Evolutionary conservation across 2,888 invertebrate genomes (phyloP).

Genomic region (Ryuthela nishihirai): DNA sequence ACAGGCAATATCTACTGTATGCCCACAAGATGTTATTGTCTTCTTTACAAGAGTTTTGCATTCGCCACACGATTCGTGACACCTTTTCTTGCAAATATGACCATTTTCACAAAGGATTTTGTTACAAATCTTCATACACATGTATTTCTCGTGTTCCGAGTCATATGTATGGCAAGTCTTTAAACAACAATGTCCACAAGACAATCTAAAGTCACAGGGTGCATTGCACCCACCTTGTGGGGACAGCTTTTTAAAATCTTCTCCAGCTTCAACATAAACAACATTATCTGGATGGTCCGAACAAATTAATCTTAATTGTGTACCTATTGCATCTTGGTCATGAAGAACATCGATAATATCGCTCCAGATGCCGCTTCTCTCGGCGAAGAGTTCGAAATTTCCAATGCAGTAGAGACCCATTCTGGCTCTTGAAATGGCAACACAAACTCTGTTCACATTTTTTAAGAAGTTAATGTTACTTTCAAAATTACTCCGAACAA

Average conservation of each 20-base stretch:
- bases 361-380: constrained; percentile 29
- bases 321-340: constrained; percentile 21
- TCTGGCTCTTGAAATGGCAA: constrained; percentile 41
- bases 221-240: constrained; percentile 46
- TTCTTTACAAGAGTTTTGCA: constrained; percentile 13
- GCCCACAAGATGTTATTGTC: constrained; percentile 31
- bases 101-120: constrained; percentile 7
- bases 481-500: constrained; percentile 44
- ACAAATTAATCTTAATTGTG: constrained; percentile 24
- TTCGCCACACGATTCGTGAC: constrained; percentile 19
- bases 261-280: constrained; percentile 11
- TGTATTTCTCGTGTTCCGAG: constrained; percentile 5
- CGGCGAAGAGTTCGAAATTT: constrained; percentile 29
- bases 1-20: constrained; percentile 34
- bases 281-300: constrained; percentile 22
- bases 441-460: constrained; percentile 46
- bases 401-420: constrained; percentile 40
- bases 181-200: constrained; percentile 51
- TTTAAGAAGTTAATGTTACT: constrained; percentile 48
- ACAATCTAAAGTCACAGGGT: constrained; percentile 46
- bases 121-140: constrained; percentile 18
- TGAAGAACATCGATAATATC: constrained; percentile 12
- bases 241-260: constrained; percentile 21
- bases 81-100: constrained; percentile 23
- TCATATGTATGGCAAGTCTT: constrained; percentile 41